A percentile compares a stretch with the other conserved stretches of the same genome.
Evolutionary conservation across 2,113 vertebrate species (phyloP).

Genomic region (Pteropus alecto): DNA sequence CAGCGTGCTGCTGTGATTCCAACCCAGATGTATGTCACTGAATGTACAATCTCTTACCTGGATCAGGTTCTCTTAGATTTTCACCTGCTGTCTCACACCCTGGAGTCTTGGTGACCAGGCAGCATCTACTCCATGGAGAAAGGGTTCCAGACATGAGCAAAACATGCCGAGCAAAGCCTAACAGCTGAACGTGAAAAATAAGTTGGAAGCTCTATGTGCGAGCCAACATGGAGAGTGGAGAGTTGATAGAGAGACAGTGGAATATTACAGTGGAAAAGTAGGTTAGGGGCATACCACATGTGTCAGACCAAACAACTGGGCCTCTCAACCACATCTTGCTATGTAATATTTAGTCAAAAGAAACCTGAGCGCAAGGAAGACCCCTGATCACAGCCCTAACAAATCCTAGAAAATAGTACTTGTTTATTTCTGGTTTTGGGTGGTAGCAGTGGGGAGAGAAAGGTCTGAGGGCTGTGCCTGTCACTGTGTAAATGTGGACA

Average conservation of each 20-base stretch:
- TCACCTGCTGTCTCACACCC: not conserved
- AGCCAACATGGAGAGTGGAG: not conserved
- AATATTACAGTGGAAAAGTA: not conserved
- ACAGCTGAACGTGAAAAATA: not conserved
- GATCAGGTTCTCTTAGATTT: rapidly evolving
- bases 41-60: rapidly evolving
- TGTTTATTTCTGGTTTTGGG: not conserved
- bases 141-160: not conserved
- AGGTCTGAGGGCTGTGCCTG: not conserved
- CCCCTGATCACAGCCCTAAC: not conserved
- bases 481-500: not conserved
- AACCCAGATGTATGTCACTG: not conserved
- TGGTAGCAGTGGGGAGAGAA: rapidly evolving
- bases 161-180: not conserved
- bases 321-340: slow-evolving; percentile 9
- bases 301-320: not conserved
- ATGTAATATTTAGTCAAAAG: not conserved
- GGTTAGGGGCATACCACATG: not conserved
- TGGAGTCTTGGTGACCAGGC: not conserved
- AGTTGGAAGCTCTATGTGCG: not conserved
- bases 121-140: not conserved
- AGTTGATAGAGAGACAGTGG: not conserved
- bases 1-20: not conserved
- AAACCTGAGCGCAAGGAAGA: slow-evolving; percentile 7
- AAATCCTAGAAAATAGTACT: slow-evolving; percentile 57